phyloP scores from a whole-genome alignment of 2,888 invertebrate species.

The Sphecodes monilicornis region DNA sequence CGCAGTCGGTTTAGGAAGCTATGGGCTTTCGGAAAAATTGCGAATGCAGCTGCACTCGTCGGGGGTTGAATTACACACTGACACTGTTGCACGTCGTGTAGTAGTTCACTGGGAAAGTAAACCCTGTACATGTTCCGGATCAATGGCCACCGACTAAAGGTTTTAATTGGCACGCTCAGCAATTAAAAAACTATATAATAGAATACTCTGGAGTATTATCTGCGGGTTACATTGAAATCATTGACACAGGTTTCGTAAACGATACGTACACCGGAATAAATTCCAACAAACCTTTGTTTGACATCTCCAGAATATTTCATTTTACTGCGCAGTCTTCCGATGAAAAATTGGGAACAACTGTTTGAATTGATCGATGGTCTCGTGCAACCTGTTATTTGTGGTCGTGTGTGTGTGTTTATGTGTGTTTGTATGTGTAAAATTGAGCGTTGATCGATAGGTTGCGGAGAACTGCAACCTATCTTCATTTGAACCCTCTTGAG shows the following conservation, averaged over 20 bases:
- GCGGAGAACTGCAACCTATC: conserved; percentile 7
- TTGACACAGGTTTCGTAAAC: not conserved
- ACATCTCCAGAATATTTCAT: not conserved
- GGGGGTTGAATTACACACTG: not conserved
- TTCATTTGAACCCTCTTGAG: not conserved
- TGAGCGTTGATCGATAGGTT: not conserved
- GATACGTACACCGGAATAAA: too few species aligned
- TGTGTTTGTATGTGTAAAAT: not conserved
- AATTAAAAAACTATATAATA: not conserved
- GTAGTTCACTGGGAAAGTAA: not conserved
- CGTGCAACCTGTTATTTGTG: too few species aligned
- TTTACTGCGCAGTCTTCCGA: not conserved
- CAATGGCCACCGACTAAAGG: not conserved
- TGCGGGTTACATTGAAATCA: not conserved
- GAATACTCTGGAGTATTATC: not conserved
- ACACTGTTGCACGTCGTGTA: not conserved
- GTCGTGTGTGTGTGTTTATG: not conserved
- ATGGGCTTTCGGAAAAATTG: not conserved
- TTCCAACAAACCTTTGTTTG: not conserved
- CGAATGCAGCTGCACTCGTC: not conserved
- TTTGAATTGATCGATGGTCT: not conserved
- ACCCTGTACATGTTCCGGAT: not conserved
- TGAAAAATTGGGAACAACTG: conserved; percentile 7
- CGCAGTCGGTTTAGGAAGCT: not conserved
- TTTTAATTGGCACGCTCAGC: conserved; percentile 5